Conservation (phyloP, 2,888 invertebrate species). For the Drosophila differens region DNA sequence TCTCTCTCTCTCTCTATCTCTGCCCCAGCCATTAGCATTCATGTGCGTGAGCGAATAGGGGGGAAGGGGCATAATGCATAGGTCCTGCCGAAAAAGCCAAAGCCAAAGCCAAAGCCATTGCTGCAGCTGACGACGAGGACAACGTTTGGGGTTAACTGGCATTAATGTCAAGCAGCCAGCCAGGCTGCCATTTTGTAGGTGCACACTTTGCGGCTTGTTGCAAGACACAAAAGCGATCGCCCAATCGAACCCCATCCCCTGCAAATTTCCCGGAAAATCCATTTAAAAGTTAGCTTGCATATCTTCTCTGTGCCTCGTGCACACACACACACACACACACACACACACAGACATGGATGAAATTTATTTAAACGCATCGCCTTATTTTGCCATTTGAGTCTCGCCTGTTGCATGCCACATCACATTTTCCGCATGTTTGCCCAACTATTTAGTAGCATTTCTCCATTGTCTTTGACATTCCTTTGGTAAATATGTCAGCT, state of each 20-base stretch:
- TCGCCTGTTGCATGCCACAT: slow-evolving; percentile 53
- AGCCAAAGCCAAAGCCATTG: slow-evolving; percentile 56
- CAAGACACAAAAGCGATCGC: slow-evolving; percentile 22
- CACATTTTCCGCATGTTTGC: slow-evolving; percentile 15
- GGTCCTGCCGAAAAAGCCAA: slow-evolving; percentile 63
- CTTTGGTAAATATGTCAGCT: slow-evolving; percentile 21
- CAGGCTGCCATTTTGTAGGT: slow-evolving; percentile 65
- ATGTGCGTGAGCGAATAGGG: slow-evolving; percentile 61
- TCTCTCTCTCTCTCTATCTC: not conserved
- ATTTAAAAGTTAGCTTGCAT: slow-evolving; percentile 62
- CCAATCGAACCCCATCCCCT: slow-evolving; percentile 34
- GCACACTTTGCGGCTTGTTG: slow-evolving; percentile 67
- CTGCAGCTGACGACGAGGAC: slow-evolving; percentile 71
- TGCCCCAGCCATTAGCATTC: slow-evolving; percentile 70
- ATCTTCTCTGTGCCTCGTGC: slow-evolving; percentile 34
- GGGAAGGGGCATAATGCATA: slow-evolving; percentile 2
- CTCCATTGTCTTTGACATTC: slow-evolving; percentile 15
- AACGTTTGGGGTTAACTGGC: slow-evolving; percentile 81
- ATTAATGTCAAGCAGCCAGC: slow-evolving; percentile 76
- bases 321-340: not conserved
- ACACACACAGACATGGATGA: not conserved
- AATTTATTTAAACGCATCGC: slow-evolving; percentile 44
- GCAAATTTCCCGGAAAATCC: slow-evolving; percentile 69
- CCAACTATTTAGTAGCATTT: slow-evolving; percentile 43
- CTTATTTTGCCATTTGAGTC: slow-evolving; percentile 25